Percentiles rank a stretch among this genome's conserved stretches.
Evolutionary conservation across 2,888 invertebrate genomes (phyloP).

Genomic region (Pogonocherus hispidulus): DNA sequence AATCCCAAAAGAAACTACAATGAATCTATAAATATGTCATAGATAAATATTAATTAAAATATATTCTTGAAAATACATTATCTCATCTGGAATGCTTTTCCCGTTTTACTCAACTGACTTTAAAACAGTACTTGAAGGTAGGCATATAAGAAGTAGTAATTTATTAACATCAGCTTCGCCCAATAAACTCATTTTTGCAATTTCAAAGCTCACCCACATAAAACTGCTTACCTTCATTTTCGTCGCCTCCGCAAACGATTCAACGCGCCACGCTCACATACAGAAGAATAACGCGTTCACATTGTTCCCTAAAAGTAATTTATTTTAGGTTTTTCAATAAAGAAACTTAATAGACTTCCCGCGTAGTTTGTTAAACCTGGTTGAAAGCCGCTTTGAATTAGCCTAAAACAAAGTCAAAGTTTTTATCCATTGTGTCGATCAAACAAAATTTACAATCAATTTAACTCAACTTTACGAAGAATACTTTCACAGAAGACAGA

Average conservation of each 20-base stretch:
- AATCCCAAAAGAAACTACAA: too few relatives aligned
- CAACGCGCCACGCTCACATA: neutral
- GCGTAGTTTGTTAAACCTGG: constrained; percentile 6
- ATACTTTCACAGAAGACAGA: constrained; percentile 1
- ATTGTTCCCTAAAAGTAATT: neutral
- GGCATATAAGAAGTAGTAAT: too few relatives aligned
- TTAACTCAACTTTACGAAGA: neutral
- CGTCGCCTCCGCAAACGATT: neutral
- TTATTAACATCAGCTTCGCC: too few relatives aligned
- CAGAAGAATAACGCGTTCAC: neutral
- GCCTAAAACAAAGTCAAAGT: neutral
- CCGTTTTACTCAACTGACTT: too few relatives aligned
- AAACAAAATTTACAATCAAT: constrained; percentile 15
- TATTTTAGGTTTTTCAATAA: constrained; percentile 5
- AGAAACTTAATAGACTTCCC: constrained; percentile 8
- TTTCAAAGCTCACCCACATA: too few relatives aligned
- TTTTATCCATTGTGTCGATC: constrained; percentile 9
- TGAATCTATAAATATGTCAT: too few relatives aligned
- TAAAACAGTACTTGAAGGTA: too few relatives aligned
- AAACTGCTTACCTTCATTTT: neutral
- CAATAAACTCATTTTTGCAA: too few relatives aligned
- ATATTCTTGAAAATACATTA: too few relatives aligned
- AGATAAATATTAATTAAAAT: too few relatives aligned
- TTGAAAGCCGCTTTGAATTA: constrained; percentile 6
- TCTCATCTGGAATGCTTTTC: too few relatives aligned